Evolutionary conservation across 2,797 vertebrate genomes (phyloP), one percentile per base, ranked within the genome.

Genomic region (Hipposideros larvatus): DNA sequence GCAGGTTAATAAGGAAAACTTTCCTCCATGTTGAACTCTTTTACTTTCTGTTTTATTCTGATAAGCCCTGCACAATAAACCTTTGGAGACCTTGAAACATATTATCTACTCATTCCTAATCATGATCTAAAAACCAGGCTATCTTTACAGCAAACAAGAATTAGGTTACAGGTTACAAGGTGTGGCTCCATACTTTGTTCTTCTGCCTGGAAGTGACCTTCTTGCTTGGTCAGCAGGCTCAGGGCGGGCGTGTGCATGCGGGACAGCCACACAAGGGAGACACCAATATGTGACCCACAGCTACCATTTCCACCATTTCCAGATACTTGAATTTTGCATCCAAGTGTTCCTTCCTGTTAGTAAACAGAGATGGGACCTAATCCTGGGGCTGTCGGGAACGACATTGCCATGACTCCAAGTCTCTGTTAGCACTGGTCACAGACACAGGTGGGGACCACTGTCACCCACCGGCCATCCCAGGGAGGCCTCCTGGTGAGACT

Each of bases 331-430:
- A 5, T 16, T 59, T 26, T 96, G 61, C 71, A 80, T 70, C 73
- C 70, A 65, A 84, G 41, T 13, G 88, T 89, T 86, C 70, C 87
- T 95, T 78, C 96, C n/a, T 66, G 37, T 85, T 26, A 70, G 82
- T 85, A 93, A 97, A 93, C 3, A 0, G 77, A 80, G 82, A 82
- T 41, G n/a, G 57, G 61, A 88, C 71, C 90, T 95, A 70, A 94
- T 94, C 90, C 87, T 4, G 16, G 24, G 0, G 13, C 68, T 55
- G 79, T 87, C 13, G 28, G 63, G 66, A 74, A 57, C 31, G 75
- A 31, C 48, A 18, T 18, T 61, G 65, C 55, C 79, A 7, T n/a
- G 48, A 68, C 90, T 94, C 80, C 0, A 26, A 96, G 86, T 14
- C 2, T 43, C 74, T 46, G 22, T 66, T 55, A 48, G 61, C 31